phyloP scores from a whole-genome alignment of 2,113 vertebrate genomes.

The Sclerurus mexicanus region DNA sequence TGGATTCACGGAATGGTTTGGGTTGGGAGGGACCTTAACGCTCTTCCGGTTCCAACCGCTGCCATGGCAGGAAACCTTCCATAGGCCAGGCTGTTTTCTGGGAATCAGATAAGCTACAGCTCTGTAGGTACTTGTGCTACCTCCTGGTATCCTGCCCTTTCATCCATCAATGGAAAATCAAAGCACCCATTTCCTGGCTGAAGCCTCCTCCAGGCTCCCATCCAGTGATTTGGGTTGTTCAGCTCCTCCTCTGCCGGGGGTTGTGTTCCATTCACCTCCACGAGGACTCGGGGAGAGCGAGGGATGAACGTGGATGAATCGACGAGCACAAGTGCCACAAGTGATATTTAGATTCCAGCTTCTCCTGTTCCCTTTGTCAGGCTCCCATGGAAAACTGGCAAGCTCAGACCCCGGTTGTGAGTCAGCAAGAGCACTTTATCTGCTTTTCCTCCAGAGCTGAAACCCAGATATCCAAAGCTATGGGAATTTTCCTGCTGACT shows the following conservation, averaged over 20 bases:
- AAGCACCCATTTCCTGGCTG: constrained; percentile 24
- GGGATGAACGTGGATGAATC: constrained; percentile 60
- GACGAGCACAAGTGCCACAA: neutral
- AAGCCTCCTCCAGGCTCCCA: constrained; percentile 45
- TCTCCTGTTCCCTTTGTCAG: constrained; percentile 32
- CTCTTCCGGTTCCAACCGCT: neutral
- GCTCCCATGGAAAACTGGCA: constrained; percentile 35
- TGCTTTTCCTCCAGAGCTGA: neutral
- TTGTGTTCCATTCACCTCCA: constrained; percentile 35
- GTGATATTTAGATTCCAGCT: constrained; percentile 16
- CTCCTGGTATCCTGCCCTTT: neutral
- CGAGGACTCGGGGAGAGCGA: neutral
- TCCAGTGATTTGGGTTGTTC: constrained; percentile 37
- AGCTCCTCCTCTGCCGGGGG: constrained; percentile 9
- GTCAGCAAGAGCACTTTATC: constrained; percentile 20
- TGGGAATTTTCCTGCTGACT: neutral
- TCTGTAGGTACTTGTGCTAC: neutral
- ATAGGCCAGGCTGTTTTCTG: neutral
- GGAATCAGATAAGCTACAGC: neutral
- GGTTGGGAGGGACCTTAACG: neutral
- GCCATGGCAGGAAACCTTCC: neutral
- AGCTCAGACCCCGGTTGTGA: neutral
- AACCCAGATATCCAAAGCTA: neutral
- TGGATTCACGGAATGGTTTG: neutral
- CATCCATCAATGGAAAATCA: neutral